These are phyloP conservation scores for Apostichopus leukothele DNA, from an alignment of 53 echinoderm and acorn worm species.

Conservation along the genomic window DNA sequence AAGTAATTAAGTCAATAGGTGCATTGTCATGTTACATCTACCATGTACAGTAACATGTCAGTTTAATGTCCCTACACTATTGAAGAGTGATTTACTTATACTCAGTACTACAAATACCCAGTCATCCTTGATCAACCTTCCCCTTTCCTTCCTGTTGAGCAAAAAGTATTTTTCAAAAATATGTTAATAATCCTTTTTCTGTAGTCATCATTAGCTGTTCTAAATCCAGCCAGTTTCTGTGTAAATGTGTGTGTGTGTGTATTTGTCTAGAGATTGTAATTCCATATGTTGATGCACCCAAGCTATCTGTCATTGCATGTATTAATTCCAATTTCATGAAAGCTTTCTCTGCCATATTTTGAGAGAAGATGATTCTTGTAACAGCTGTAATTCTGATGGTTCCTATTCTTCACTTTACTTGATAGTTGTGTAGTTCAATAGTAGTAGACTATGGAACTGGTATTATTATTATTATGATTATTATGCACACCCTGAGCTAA, in stretches of 20 bases:
- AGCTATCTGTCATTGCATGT: neutral
- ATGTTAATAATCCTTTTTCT: too few relatives aligned
- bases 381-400: neutral
- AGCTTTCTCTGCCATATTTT: neutral
- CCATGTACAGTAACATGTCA: too few relatives aligned
- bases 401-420: neutral
- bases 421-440: neutral
- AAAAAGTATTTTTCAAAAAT: too few relatives aligned
- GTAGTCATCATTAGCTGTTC: neutral
- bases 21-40: too few relatives aligned
- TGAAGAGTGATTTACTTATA: too few relatives aligned
- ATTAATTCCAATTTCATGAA: neutral
- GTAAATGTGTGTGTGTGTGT: neutral
- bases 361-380: neutral
- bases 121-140: too few relatives aligned
- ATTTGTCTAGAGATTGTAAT: neutral
- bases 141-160: too few relatives aligned
- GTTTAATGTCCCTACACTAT: too few relatives aligned
- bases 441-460: neutral
- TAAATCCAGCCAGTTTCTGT: neutral
- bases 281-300: neutral
- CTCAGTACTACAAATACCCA: too few relatives aligned
- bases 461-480: neutral
- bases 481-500: neutral
- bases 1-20: too few relatives aligned